Conservation (phyloP, 1,140 invertebrate species). For the Heliconius hermathena region DNA sequence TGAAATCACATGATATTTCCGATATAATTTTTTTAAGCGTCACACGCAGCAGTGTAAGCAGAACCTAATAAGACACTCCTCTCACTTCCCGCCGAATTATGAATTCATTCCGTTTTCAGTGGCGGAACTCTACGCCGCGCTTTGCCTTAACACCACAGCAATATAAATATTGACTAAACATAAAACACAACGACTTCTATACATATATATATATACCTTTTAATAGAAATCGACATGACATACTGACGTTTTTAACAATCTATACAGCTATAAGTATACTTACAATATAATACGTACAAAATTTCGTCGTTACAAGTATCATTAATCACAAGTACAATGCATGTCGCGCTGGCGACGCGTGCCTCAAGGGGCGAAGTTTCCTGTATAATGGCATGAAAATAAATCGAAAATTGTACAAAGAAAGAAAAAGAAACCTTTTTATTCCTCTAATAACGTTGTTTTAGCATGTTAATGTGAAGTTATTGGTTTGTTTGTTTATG, state of each 20-base stretch:
- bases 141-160: too few relatives aligned
- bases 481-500: neutral
- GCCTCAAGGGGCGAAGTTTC: slow-evolving; percentile 69
- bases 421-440: slow-evolving; percentile 36
- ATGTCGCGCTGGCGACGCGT: slow-evolving; percentile 64
- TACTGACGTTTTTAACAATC: slow-evolving; percentile 44
- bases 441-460: slow-evolving; percentile 33
- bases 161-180: neutral
- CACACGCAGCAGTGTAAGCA: too few relatives aligned
- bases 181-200: neutral
- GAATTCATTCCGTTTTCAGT: too few relatives aligned
- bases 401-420: slow-evolving; percentile 60
- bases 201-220: neutral
- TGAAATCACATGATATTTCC: too few relatives aligned
- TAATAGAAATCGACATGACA: neutral
- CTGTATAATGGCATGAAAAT: slow-evolving; percentile 66
- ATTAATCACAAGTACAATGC: slow-evolving; percentile 76
- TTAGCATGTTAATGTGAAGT: neutral
- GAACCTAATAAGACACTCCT: too few relatives aligned
- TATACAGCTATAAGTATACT: slow-evolving; percentile 50
- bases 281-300: slow-evolving; percentile 51
- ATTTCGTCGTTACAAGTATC: slow-evolving; percentile 60
- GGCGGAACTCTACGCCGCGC: too few relatives aligned
- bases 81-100: too few relatives aligned
- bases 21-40: too few relatives aligned